Conservation (phyloP, 2,797 vertebrate species). For the Periophthalmus magnuspinnatus region DNA sequence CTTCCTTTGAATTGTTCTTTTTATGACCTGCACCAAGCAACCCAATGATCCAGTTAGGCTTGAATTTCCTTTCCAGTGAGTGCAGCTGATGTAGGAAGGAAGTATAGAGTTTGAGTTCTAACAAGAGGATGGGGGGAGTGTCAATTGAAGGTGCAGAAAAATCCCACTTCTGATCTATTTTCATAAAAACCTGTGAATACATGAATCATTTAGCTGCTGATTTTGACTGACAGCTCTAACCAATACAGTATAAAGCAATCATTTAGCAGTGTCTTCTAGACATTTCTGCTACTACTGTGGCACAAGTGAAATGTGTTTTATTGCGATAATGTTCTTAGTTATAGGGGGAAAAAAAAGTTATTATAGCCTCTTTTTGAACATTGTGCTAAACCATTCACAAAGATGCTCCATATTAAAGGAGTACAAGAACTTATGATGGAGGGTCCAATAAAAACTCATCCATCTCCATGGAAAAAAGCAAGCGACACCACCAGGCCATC, state of each 20-base stretch:
- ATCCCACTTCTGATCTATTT: background rate
- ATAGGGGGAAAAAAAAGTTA: background rate
- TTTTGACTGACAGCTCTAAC: background rate
- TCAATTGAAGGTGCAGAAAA: slow-evolving; percentile 17
- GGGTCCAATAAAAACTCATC: background rate
- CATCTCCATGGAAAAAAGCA: background rate
- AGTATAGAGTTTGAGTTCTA: slow-evolving; percentile 17
- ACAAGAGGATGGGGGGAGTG: background rate
- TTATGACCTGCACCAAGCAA: background rate
- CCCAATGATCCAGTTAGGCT: background rate
- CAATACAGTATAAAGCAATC: background rate
- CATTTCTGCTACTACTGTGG: background rate
- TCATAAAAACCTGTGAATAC: background rate
- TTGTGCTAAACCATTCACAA: background rate
- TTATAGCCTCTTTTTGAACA: background rate
- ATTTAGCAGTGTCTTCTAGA: background rate
- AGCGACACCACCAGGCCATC: too few species aligned
- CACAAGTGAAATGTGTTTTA: background rate
- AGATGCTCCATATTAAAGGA: background rate
- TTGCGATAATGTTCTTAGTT: background rate
- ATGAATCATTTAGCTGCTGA: too few species aligned
- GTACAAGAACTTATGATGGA: too few species aligned
- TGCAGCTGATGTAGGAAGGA: slow-evolving; percentile 4
- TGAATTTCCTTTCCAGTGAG: slow-evolving; percentile 4
- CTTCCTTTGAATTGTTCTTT: slow-evolving; percentile 7